Conservation (phyloP, 2,113 vertebrate genomes). For the Anolis carolinensis region DNA sequence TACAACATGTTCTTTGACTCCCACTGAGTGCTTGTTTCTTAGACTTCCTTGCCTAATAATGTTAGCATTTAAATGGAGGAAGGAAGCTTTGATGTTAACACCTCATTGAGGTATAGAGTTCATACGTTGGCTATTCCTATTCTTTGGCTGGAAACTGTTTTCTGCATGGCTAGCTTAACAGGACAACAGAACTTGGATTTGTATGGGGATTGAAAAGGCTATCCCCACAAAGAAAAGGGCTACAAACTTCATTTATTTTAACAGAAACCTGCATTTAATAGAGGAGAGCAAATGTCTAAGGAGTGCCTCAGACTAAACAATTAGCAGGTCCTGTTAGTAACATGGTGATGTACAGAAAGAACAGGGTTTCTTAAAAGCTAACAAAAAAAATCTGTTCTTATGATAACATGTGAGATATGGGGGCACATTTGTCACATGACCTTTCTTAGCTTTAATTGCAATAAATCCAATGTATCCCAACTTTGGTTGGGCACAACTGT, state of each 20-base stretch:
- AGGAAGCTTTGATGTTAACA: constrained; percentile 76
- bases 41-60: constrained; percentile 77
- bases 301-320: constrained; percentile 51
- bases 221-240: constrained; percentile 74
- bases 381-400: constrained; percentile 4
- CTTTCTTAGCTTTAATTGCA: neutral
- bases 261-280: constrained; percentile 70
- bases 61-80: constrained; percentile 75
- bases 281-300: constrained; percentile 73
- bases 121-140: constrained; percentile 75
- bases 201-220: constrained; percentile 72
- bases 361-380: constrained; percentile 29
- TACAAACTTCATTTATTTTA: constrained; percentile 76
- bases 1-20: constrained; percentile 74
- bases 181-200: constrained; percentile 75
- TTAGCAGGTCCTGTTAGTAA: constrained; percentile 67
- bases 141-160: constrained; percentile 71
- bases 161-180: constrained; percentile 76
- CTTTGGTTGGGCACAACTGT: neutral
- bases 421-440: neutral
- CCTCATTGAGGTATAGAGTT: constrained; percentile 78
- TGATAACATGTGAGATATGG: neutral
- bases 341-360: constrained; percentile 47
- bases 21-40: constrained; percentile 76
- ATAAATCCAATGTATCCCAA: constrained; percentile 27